A percentile compares a stretch with the other conserved stretches of the same genome.
Conservation (phyloP, 2,797 vertebrate species). For the Psittacula derbiana region DNA sequence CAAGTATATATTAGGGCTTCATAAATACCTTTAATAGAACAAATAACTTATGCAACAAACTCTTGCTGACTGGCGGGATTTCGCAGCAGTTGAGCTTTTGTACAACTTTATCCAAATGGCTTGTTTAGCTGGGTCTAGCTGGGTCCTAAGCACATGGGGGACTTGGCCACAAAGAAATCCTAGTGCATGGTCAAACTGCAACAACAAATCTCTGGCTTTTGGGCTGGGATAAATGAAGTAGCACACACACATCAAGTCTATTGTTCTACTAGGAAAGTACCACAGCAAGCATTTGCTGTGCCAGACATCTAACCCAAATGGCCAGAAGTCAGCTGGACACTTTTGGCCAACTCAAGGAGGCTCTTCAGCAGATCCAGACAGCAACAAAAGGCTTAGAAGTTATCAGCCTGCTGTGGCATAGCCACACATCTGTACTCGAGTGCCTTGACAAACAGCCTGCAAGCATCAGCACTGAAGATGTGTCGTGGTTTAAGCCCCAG, state of each 20-base stretch:
- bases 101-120: background rate
- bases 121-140: background rate
- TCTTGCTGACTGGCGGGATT: background rate
- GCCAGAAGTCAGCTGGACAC: background rate
- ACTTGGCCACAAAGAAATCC: background rate
- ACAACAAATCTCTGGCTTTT: background rate
- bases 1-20: background rate
- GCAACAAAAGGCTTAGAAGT: background rate
- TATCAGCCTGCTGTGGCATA: background rate
- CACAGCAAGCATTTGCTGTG: fast-evolving
- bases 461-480: background rate
- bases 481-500: too few species aligned
- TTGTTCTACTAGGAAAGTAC: background rate
- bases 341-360: background rate
- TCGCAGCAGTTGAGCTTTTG: background rate
- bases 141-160: background rate
- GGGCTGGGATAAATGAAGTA: background rate
- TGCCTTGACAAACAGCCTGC: fast-evolving
- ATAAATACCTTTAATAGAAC: background rate
- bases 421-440: background rate
- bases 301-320: background rate
- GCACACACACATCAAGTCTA: fast-evolving
- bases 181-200: background rate
- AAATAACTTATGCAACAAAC: background rate
- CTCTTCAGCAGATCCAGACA: background rate